Base-by-base conservation (phyloP, 2,113 vertebrate species). In the Myrmecophaga tridactyla region DNA sequence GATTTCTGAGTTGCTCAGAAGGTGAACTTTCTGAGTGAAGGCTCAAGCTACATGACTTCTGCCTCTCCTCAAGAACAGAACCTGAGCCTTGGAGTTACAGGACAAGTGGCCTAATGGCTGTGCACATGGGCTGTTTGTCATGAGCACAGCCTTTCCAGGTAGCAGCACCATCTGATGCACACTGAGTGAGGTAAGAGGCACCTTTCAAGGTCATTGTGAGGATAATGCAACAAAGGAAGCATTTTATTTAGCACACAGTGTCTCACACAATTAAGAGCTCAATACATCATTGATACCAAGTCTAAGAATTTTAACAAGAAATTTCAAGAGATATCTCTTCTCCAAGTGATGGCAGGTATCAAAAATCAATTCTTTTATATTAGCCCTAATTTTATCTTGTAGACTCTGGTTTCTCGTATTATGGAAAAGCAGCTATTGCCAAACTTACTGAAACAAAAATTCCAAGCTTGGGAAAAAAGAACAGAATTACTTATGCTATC, bases 371-470 rank as follows among this genome's bases (percentile, higher is more conserved):
- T 83, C 20, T 80, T 58, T 86, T 62, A 41, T 34, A 62, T 58
- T 39, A 53, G 6, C 7, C 0, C 20, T 7, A 75, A 23, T 75
- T 69, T 46, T 41, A 21, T 78, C 21, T 21, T 51, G 1, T 41
- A 65, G 43, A 83, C 95, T 95, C 15, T 72, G 31, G 31, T 39
- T 83, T 89, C 53, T 95, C 27, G 31, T 29, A 46, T 87, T 92
- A 43, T 7, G 9, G 60, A 86, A 95, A 94, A 39, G 34, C 80
- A 80, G 29, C 18, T 76, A 72, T 78, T 27, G 15, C 27, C 41
- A 84, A 92, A 90, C 90, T 60, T 29, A 58, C 76, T 86, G 69
- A 81, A 97, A 67, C 13, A 86, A 82, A 92, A 31, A 84, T 76
- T 80, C 46, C 9, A 62, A 87, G 94, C 88, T 76, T 88, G n/a